Percentiles rank a stretch among this genome's conserved stretches.
Conservation (phyloP, 2,797 vertebrate species). For the Neoniphon sammara region DNA sequence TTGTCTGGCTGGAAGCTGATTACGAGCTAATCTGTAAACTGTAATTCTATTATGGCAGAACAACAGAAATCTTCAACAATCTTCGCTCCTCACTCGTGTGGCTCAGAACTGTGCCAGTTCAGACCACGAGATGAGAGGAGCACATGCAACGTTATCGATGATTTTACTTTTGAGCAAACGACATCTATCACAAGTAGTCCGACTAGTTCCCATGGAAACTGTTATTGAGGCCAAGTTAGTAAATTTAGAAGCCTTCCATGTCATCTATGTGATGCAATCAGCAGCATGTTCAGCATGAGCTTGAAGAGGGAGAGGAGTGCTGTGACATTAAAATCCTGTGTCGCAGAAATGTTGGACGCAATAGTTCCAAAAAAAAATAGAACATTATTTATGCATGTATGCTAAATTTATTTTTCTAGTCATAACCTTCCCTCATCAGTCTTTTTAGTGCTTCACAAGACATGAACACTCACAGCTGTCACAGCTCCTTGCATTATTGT, state of each 20-base stretch:
- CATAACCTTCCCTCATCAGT: slow-evolving; percentile 21
- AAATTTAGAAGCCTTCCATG: slow-evolving; percentile 78
- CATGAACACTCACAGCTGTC: slow-evolving; percentile 13
- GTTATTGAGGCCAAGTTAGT: slow-evolving; percentile 79
- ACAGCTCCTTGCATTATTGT: slow-evolving; percentile 33
- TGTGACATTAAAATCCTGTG: slow-evolving; percentile 39
- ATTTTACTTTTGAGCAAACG: slow-evolving; percentile 63
- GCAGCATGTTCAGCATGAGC: slow-evolving; percentile 66
- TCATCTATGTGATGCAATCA: slow-evolving; percentile 75
- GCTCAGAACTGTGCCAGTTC: not conserved
- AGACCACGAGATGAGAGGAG: slow-evolving; percentile 13
- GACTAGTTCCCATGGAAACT: slow-evolving; percentile 83
- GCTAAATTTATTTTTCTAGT: not conserved
- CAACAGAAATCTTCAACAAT: not conserved
- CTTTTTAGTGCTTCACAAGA: not conserved
- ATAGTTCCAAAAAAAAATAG: not conserved
- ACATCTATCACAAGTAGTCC: slow-evolving; percentile 71
- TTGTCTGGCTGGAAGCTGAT: slow-evolving; percentile 1
- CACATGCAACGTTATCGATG: slow-evolving; percentile 42
- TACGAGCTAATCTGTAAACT: not conserved
- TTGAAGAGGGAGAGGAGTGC: slow-evolving; percentile 36
- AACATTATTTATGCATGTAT: slow-evolving; percentile 4
- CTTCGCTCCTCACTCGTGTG: not conserved
- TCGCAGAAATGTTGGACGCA: slow-evolving; percentile 35
- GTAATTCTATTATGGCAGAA: not conserved